Evolutionary conservation across 2,888 invertebrate genomes (phyloP).

Genomic region (Lamellibrachia satsuma): DNA sequence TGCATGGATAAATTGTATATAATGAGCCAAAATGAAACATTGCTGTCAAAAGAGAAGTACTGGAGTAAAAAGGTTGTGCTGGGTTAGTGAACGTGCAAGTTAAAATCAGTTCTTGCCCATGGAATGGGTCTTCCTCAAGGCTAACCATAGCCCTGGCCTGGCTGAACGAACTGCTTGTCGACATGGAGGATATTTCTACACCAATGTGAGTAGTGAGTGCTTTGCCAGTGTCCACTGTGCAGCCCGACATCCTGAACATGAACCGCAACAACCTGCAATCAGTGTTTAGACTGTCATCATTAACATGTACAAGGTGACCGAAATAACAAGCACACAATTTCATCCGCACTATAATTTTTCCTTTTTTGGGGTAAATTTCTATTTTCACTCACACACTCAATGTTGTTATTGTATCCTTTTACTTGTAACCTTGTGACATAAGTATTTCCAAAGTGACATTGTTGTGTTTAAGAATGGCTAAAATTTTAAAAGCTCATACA

Average conservation of each 20-base stretch:
- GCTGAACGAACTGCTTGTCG: not conserved
- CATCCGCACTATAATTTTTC: no score
- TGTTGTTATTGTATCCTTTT: no score
- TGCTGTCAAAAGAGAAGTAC: not conserved
- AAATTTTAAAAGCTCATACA: no score
- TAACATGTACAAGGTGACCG: not conserved
- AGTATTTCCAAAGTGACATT: no score
- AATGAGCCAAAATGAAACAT: not conserved
- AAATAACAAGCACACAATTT: no score
- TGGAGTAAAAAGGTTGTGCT: not conserved
- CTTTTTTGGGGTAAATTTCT: no score
- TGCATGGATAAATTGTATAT: not conserved
- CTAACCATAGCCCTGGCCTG: not conserved
- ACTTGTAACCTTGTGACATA: no score
- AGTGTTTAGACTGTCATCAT: no score
- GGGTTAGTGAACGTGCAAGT: not conserved
- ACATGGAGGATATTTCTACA: not conserved
- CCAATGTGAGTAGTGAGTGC: not conserved
- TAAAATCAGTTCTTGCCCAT: not conserved
- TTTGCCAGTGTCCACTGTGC: not conserved
- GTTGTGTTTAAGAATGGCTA: no score
- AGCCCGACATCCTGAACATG: not conserved
- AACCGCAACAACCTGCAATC: conserved; percentile 9
- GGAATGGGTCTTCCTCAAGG: not conserved
- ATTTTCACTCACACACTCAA: no score